Evolutionary conservation across 2,888 invertebrate species (phyloP).

Genomic region (Amphipyra tragopoginis): DNA sequence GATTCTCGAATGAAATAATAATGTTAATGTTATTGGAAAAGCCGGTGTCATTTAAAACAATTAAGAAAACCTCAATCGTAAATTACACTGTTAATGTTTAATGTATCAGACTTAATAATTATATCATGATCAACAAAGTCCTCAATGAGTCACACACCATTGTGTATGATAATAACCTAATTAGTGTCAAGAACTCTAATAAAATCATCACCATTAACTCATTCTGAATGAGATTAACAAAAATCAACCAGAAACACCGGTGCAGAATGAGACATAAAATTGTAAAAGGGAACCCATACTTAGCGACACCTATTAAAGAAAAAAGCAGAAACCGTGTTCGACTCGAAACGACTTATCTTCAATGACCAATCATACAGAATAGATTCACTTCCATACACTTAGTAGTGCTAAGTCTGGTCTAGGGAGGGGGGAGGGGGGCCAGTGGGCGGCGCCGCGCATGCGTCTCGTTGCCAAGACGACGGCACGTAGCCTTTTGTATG

Average conservation of each 20-base stretch:
- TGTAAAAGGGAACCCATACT: constrained; percentile 29
- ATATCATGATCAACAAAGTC: constrained; percentile 1
- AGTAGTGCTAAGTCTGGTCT: constrained; percentile 66
- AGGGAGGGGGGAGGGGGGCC: constrained; percentile 67
- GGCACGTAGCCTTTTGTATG: constrained; percentile 86
- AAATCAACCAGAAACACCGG: neutral
- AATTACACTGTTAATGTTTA: neutral
- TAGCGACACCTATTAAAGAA: constrained; percentile 45
- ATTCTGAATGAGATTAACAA: constrained; percentile 2
- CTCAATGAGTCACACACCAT: neutral
- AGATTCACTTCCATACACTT: constrained; percentile 63
- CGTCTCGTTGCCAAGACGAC: constrained; percentile 91
- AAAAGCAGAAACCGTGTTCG: constrained; percentile 40
- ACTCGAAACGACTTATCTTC: constrained; percentile 57
- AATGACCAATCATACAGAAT: constrained; percentile 83
- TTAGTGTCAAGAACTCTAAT: constrained; percentile 6
- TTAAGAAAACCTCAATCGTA: too few species aligned
- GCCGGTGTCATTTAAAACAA: too few species aligned
- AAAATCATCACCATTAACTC: constrained; percentile 5
- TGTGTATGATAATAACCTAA: constrained; percentile 5
- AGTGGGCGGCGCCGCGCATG: constrained; percentile 89
- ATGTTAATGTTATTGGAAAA: too few species aligned
- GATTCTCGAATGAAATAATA: too few species aligned
- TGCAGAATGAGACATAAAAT: constrained; percentile 33
- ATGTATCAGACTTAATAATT: neutral